Base-by-base conservation (phyloP, 2,888 invertebrate species). In the Disparrhopalites patrizii region DNA sequence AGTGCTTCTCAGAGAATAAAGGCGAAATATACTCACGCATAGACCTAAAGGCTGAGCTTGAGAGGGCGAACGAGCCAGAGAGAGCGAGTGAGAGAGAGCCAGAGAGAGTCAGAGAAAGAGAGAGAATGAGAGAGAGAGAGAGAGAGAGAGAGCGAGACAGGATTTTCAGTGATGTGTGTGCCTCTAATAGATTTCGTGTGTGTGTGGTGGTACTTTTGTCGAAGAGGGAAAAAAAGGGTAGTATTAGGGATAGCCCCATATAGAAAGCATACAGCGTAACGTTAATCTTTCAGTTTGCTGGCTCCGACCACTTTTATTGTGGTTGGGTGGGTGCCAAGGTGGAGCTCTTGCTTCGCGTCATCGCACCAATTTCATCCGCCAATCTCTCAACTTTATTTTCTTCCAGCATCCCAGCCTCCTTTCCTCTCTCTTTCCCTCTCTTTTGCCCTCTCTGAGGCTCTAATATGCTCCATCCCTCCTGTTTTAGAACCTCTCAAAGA, bases 291-390 rank as follows among this genome's bases (percentile, higher is more conserved):
- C 57, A 20, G 20, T 61, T 62, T 23, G 18, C 38, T 51, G 62
- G 62, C 62, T 62, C 62, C 62, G 62, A 62, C 62, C 62, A 62
- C 55, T 62, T 38, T 62, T 36, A 52, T 62, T 62, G 62, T 62
- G 62, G 62, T 62, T 62, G 62, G 62, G 62, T 36, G 62, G 62
- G 62, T 62, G 62, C 52, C 52, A 38, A 57, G 62, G 54, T 54
- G 62, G 55, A 55, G 55, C 43, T 43, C 33, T 23, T 15, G 27
- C 52, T 33, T 23, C 28, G 55, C 62, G 62, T 54, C 54, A 43
- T 30, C 55, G 62, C 62, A 51, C 54, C 52, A 51, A 62, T 52
- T 51, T 51, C 52, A 47, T 61, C 47, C 36, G 62, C 62, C 62
- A 62, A 62, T 55, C 30, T 43, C 55, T n/a, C 55, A 15, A 25